Base-by-base conservation (phyloP, 2,113 vertebrate genomes). In the Calyptommatus sinebrachiatus region DNA sequence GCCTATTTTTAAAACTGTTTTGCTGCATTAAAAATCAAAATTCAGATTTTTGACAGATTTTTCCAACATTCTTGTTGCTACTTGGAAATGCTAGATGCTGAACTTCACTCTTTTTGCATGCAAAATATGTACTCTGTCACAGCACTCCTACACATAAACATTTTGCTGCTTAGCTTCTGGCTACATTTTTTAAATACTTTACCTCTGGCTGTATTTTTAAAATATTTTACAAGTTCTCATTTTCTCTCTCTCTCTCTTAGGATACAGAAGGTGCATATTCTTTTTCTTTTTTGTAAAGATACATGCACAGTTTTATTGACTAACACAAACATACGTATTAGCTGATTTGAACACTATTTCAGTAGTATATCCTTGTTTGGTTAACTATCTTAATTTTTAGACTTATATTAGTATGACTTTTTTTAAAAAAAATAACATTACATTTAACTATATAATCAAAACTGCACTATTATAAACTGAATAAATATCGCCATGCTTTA, bases 371-470 rank as follows among this genome's bases (percentile, higher is more conserved):
- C 78, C 81, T 61, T 41, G 50, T 66, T 62, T 28, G 5, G 35
- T 10, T 71, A 79, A 35, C 35, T 62, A n/a, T 29, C 20, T 4
- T n/a, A 8, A 1, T 1, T 45, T 71, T 26, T 48, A 46, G 22
- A 50, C 16, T 73, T 63, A 7, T 21, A 84, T 86, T 87, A 29
- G 80, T 73, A 57, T 67, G 0, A 1, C 3, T 28, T 29, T 81
- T 83, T 2, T 68, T 71, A 8, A 66, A 2, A 71, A 0, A 26
- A 46, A 81, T 29, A 29, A 69, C 41, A 7, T 48, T 7, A 48
- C 46, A 48, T 7, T 48, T n/a, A 48, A 48, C 6, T 48, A 48
- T 48, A 48, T 48, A 48, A 48, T 48, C 46, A 48, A 48, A 48
- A 48, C 46, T 48, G 46, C 46, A 48, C 6, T 48, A 48, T 48